Conservation (phyloP, 2,113 vertebrate species). For the Pan troglodytes region DNA sequence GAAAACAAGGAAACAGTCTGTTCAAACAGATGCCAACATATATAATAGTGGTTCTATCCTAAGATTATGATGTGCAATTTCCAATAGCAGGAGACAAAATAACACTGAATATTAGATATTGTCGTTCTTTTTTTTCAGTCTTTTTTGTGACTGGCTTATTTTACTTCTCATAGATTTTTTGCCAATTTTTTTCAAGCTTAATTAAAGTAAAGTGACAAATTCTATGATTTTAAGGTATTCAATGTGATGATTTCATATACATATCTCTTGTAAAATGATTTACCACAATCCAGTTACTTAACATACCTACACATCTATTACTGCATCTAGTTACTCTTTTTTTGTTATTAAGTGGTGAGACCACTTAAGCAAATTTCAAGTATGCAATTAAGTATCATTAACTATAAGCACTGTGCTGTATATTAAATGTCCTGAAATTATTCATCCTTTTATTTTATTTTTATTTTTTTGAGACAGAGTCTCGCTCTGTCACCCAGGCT, state of each 20-base stretch:
- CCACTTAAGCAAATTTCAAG: not conserved
- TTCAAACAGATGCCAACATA: not conserved
- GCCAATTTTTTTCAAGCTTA: not conserved
- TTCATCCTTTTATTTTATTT: too few relatives aligned
- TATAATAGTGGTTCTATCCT: not conserved
- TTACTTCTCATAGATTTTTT: not conserved
- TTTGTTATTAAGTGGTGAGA: not conserved
- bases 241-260: not conserved
- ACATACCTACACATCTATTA: not conserved
- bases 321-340: not conserved
- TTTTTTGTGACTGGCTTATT: not conserved
- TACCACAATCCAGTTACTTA: not conserved
- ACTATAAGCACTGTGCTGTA: not conserved
- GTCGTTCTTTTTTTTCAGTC: not conserved
- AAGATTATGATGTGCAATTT: not conserved
- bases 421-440: not conserved
- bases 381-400: not conserved
- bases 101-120: not conserved
- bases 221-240: not conserved
- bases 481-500: too few relatives aligned
- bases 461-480: too few relatives aligned
- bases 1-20: not conserved
- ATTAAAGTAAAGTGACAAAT: not conserved
- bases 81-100: not conserved
- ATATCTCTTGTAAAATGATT: not conserved